Evolutionary conservation across 2,113 vertebrate genomes (phyloP).

Genomic region (Neodon shergylaensis): DNA sequence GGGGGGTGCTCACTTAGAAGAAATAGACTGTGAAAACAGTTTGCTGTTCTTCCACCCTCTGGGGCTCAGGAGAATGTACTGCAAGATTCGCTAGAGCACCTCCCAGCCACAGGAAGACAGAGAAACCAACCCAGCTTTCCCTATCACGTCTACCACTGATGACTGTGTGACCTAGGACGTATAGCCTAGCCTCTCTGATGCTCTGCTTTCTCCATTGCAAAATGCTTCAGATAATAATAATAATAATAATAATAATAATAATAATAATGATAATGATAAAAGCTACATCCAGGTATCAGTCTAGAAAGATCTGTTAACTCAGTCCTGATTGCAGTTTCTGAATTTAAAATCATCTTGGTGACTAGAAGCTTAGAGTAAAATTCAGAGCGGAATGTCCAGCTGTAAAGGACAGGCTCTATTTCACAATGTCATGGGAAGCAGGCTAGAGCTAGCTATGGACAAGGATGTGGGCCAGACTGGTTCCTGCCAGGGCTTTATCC

Average conservation of each 20-base stretch:
- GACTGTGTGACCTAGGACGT: background rate
- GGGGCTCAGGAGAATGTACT: background rate
- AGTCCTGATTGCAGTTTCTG: background rate
- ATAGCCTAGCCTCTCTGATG: background rate
- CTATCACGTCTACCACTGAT: background rate
- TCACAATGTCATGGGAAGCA: background rate
- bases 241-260: background rate
- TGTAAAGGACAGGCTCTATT: background rate
- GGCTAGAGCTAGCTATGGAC: background rate
- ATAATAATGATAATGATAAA: background rate
- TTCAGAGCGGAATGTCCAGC: background rate
- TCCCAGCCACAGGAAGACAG: background rate
- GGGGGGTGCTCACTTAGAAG: background rate
- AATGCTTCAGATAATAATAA: background rate
- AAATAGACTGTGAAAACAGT: background rate
- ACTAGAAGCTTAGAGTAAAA: background rate
- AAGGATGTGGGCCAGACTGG: background rate
- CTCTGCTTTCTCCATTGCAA: constrained; percentile 15
- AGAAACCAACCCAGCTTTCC: background rate
- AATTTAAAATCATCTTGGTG: background rate
- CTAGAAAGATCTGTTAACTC: background rate
- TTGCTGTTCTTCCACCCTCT: background rate
- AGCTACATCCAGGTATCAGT: background rate
- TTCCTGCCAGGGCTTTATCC: no score
- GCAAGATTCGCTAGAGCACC: background rate